These are phyloP conservation scores for Eurytemora carolleeae DNA, from an alignment of 1,140 invertebrate genomes.

Conservation along the genomic window DNA sequence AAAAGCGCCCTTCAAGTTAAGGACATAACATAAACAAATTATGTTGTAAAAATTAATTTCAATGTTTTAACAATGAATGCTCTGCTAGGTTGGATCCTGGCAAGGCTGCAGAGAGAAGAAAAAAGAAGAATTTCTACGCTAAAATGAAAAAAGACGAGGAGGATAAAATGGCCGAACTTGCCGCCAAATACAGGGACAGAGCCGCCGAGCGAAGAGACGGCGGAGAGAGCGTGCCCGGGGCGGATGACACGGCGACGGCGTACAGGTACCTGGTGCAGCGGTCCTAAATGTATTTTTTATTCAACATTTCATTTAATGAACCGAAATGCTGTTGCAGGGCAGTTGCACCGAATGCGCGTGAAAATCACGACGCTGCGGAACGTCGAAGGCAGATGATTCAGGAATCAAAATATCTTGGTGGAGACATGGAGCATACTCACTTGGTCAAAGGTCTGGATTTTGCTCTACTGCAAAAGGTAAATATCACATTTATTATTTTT, in stretches of 20 bases:
- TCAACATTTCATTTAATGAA: conserved; percentile 61
- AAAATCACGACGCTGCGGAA: conserved; percentile 61
- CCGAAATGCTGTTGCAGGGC: conserved; percentile 75
- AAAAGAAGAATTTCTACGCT: conserved; percentile 59
- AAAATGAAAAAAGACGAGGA: conserved; percentile 88
- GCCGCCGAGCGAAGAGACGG: conserved; percentile 84
- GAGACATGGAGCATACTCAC: conserved; percentile 99
- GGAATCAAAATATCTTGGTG: conserved; percentile 98
- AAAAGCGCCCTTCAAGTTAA: too few species aligned
- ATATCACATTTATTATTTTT: conserved; percentile 21
- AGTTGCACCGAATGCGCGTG: conserved; percentile 83
- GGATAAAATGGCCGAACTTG: conserved; percentile 81
- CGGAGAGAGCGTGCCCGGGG: conserved; percentile 28
- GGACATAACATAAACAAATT: too few species aligned
- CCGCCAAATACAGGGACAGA: conserved; percentile 78
- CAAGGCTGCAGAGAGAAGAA: conserved; percentile 28
- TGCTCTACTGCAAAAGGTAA: conserved; percentile 91
- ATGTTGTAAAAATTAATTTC: too few species aligned
- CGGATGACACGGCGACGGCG: conserved; percentile 69
- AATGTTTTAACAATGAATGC: too few species aligned
- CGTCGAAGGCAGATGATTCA: conserved; percentile 84
- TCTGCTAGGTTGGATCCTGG: conserved; percentile 22
- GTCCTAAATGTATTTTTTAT: conserved; percentile 40
- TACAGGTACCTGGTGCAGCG: too few species aligned
- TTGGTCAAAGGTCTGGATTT: conserved; percentile 99